Base-by-base conservation (phyloP, 2,888 invertebrate species). In the Fragum fragum region DNA sequence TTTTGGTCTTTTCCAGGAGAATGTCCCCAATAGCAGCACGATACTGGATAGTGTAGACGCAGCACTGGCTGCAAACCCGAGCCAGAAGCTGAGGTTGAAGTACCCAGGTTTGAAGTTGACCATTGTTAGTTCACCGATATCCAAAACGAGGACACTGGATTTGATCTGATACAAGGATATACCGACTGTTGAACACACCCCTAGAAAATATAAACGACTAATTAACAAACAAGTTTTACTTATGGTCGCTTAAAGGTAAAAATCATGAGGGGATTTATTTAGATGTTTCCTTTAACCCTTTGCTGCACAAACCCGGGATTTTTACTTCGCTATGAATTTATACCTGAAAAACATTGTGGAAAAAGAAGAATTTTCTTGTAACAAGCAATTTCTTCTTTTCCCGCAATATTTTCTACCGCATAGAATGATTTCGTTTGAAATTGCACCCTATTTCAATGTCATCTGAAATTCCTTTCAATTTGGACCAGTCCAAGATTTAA, bases 121-220 rank as follows among this genome's bases (percentile, higher is more conserved):
- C 1, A 69, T 82, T 1, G 79, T 75, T 29, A 82, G 73, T 9
- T 79, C 79, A 3, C 76, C 79, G n/a, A 82, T 82, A 59, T 78
- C 76, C 0, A 82, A 53, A 14, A 55, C 61, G 52, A 72, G 76
- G 0, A 73, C 76, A 0, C 75, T 72, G 28, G 76, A 72, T 6
- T 79, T 73, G 26, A 82, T 82, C 61, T 82, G 82, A 26, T 82
- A 82, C 26, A 82, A 18, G n/a, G 78, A 82, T 28, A 82, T 76
- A 5, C 79, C 73, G 0, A 79, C 75, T 7, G 82, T 57, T 9
- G 39, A 55, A 16, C 68, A 68, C 21, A 73, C 53, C 16, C 63
- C 73, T 73, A 26, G 18, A 36, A 36, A 6, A 36, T 36, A 36
- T n/a, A n/a, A n/a, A n/a, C n/a, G n/a, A n/a, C n/a, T n/a, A n/a